Percentiles rank a stretch among this genome's conserved stretches.
Conservation (phyloP, 2,797 vertebrate species). For the Somateria mollissima region DNA sequence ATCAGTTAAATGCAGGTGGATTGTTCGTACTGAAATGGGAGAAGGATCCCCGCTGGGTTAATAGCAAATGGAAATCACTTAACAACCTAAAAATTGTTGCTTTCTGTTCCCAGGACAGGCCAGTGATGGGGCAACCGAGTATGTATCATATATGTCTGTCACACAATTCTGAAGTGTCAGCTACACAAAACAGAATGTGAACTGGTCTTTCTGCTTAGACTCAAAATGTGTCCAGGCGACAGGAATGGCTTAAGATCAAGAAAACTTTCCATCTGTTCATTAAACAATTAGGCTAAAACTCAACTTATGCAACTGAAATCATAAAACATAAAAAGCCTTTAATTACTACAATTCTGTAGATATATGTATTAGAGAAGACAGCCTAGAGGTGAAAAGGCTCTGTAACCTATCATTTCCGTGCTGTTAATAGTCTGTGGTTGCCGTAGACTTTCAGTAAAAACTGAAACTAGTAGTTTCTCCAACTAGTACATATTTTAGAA, state of each 20-base stretch:
- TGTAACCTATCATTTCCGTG: conserved; percentile 1
- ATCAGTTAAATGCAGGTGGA: not conserved
- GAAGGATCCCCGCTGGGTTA: not conserved
- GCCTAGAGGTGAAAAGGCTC: conserved; percentile 25
- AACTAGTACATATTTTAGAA: not conserved
- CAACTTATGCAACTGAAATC: conserved; percentile 30
- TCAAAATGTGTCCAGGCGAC: conserved; percentile 17
- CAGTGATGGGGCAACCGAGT: not conserved
- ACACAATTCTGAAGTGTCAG: conserved; percentile 15
- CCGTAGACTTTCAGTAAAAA: not conserved
- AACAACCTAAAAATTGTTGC: not conserved
- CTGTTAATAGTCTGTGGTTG: not conserved
- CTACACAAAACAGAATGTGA: conserved; percentile 18
- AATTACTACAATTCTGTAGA: conserved; percentile 30
- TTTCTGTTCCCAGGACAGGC: not conserved
- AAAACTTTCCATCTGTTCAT: conserved; percentile 51
- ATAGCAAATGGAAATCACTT: not conserved
- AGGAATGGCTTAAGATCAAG: conserved; percentile 44
- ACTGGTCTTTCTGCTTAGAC: conserved; percentile 35
- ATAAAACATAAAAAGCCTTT: conserved; percentile 47
- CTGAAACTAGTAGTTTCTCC: not conserved
- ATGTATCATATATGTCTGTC: not conserved
- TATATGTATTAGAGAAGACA: conserved; percentile 33
- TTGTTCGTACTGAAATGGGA: not conserved
- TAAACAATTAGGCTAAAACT: conserved; percentile 46